Conservation (phyloP, 2,888 invertebrate genomes). For the Dynastes tityus region DNA sequence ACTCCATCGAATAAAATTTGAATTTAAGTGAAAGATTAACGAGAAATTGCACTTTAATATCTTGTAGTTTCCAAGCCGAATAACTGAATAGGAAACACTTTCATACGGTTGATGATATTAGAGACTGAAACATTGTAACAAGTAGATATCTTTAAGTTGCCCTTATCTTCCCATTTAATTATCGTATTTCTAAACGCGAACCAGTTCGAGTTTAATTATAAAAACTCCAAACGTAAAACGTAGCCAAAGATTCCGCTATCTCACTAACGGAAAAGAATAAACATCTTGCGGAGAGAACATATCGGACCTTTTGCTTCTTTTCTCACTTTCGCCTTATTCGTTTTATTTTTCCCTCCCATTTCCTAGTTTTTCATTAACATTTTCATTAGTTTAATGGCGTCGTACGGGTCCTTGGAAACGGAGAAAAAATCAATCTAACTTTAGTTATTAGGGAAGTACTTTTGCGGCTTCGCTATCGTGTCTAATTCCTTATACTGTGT, state of each 20-base stretch:
- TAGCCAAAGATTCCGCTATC: conserved; percentile 10
- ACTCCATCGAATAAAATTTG: too few species aligned
- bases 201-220: conserved; percentile 18
- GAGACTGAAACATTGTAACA: too few species aligned
- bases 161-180: neutral
- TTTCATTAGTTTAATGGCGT: conserved; percentile 46
- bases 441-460: conserved; percentile 43
- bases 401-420: conserved; percentile 29
- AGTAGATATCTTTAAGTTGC: too few species aligned
- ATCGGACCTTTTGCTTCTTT: conserved; percentile 1
- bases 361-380: conserved; percentile 47
- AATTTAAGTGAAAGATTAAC: too few species aligned
- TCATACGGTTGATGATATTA: too few species aligned
- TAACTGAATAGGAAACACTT: too few species aligned
- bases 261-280: conserved; percentile 27
- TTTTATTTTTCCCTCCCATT: conserved; percentile 26
- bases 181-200: neutral
- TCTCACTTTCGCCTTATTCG: neutral
- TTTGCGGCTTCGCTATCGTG: conserved; percentile 21
- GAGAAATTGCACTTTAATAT: too few species aligned
- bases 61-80: too few species aligned
- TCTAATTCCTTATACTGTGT: neutral
- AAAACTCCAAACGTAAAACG: conserved; percentile 15
- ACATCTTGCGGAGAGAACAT: conserved; percentile 14
- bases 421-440: conserved; percentile 45